These are phyloP conservation scores for Calypte anna DNA, from an alignment of 2,113 vertebrate genomes.

Conservation along the genomic window DNA sequence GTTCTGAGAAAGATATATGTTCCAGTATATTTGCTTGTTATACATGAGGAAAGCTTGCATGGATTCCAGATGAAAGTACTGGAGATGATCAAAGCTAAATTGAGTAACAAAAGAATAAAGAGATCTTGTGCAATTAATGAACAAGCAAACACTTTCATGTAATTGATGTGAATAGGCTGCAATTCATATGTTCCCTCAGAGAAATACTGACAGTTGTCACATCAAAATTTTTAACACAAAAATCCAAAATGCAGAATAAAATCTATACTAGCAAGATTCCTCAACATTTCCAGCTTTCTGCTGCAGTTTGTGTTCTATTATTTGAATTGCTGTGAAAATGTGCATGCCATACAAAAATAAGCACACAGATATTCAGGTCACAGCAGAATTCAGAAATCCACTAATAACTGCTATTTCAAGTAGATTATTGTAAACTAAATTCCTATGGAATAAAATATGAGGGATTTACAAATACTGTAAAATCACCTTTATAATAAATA, in stretches of 20 bases:
- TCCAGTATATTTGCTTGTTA: background rate
- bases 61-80: slow-evolving; percentile 3
- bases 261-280: background rate
- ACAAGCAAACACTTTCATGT: background rate
- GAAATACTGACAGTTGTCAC: background rate
- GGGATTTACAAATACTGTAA: background rate
- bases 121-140: background rate
- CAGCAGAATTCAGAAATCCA: background rate
- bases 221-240: background rate
- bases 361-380: background rate
- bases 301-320: background rate
- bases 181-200: background rate
- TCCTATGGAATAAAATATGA: background rate
- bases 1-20: background rate
- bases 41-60: background rate
- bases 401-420: background rate
- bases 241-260: background rate
- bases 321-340: background rate
- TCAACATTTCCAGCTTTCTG: background rate
- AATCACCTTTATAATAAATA: background rate
- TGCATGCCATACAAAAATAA: background rate
- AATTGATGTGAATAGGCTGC: background rate
- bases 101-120: background rate
- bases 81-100: background rate
- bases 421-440: background rate